phyloP scores from a whole-genome alignment of 2,888 invertebrate species.

The Drepanosiphum platanoidis region DNA sequence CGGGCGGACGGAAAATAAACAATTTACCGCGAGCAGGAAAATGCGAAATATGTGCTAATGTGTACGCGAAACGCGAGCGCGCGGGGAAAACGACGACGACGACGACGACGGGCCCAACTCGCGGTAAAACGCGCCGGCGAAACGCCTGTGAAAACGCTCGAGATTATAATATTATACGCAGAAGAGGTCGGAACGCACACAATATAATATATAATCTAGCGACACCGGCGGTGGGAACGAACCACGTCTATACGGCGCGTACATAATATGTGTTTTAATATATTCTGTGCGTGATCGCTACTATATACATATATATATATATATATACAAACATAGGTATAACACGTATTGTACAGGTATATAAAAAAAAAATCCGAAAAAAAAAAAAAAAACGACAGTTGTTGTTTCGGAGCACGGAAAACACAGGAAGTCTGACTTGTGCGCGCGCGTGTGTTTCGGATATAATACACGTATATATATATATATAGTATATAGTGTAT shows the following conservation, averaged over 20 bases:
- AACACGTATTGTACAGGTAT: too few species aligned
- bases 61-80: too few species aligned
- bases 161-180: too few species aligned
- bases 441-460: neutral
- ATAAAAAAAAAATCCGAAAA: conserved; percentile 11
- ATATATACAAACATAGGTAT: too few species aligned
- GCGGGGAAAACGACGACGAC: neutral
- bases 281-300: conserved; percentile 59
- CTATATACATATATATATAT: too few species aligned
- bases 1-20: too few species aligned
- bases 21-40: too few species aligned
- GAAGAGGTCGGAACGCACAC: neutral
- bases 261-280: conserved; percentile 25
- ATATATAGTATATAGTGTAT: neutral
- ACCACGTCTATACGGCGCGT: conserved; percentile 2
- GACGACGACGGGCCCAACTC: too few species aligned
- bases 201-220: too few species aligned
- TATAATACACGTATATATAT: neutral
- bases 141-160: neutral
- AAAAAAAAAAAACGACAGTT: conserved; percentile 52
- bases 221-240: conserved; percentile 15
- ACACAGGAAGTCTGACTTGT: conserved; percentile 55
- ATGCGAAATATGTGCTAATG: too few species aligned
- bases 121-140: neutral
- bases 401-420: conserved; percentile 57